Evolutionary conservation across 2,113 vertebrate species (phyloP).

Genomic region (Craseonycteris thonglongyai): DNA sequence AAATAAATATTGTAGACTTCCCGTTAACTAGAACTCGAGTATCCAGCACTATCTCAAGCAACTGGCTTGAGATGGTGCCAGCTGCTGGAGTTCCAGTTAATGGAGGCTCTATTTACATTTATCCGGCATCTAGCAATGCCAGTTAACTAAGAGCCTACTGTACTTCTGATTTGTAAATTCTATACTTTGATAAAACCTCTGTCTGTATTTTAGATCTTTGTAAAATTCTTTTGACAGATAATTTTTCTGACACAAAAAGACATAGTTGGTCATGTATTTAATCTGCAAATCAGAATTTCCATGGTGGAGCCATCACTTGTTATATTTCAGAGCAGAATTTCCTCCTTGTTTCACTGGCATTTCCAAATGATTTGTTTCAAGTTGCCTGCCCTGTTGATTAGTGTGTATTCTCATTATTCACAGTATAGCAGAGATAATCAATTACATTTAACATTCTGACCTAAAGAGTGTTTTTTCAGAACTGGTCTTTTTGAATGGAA

Average conservation of each 20-base stretch:
- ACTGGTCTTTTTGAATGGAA: background rate
- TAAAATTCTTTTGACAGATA: background rate
- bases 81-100: too few species aligned
- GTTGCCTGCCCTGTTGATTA: conserved; percentile 9
- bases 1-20: too few species aligned
- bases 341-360: background rate
- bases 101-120: too few species aligned
- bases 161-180: background rate
- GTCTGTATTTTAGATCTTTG: background rate
- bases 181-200: background rate
- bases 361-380: conserved; percentile 46
- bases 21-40: too few species aligned
- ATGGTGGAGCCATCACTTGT: background rate
- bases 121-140: too few species aligned
- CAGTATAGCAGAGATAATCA: conserved; percentile 31
- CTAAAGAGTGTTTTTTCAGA: background rate
- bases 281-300: background rate
- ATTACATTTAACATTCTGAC: conserved; percentile 31
- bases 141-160: too few species aligned
- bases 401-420: conserved; percentile 33
- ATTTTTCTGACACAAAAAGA: conserved; percentile 15
- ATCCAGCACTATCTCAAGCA: too few species aligned
- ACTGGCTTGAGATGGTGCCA: too few species aligned
- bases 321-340: background rate
- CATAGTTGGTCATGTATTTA: background rate